A percentile compares a stretch with the other conserved stretches of the same genome.
Evolutionary conservation across 2,888 invertebrate species (phyloP).

Genomic region (Chrysina gloriosa): DNA sequence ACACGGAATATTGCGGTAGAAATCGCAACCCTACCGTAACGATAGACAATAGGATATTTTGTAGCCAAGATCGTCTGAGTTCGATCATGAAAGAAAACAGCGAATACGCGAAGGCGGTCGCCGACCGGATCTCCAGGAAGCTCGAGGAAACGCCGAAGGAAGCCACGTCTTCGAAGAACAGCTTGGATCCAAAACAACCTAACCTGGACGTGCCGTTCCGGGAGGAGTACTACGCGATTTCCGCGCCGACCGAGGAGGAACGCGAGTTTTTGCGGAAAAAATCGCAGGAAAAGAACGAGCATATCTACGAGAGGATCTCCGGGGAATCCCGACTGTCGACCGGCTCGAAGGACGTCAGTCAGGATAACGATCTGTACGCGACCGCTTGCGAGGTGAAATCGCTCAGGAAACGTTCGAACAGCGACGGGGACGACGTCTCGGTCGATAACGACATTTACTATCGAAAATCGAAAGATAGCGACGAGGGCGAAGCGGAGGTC

Average conservation of each 20-base stretch:
- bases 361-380: constrained; percentile 6
- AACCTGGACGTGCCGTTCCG: background rate
- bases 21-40: too few species aligned
- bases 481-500: background rate
- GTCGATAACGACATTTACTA: constrained; percentile 23
- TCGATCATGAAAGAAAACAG: too few species aligned
- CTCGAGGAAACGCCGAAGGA: background rate
- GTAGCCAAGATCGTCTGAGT: too few species aligned
- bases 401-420: background rate
- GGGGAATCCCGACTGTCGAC: constrained; percentile 28
- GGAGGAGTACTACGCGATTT: constrained; percentile 44
- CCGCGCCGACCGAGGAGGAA: constrained; percentile 19
- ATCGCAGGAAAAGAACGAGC: constrained; percentile 35
- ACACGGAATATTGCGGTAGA: constrained; percentile 33
- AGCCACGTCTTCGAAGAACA: background rate
- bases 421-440: background rate
- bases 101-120: too few species aligned
- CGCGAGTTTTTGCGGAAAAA: constrained; percentile 35
- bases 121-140: background rate
- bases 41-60: too few species aligned
- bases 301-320: constrained; percentile 46
- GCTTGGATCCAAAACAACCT: background rate
- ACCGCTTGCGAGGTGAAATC: background rate
- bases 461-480: background rate
- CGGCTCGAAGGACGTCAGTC: background rate